Evolutionary conservation across 2,113 vertebrate genomes (phyloP).

Genomic region (Alligator sinensis): DNA sequence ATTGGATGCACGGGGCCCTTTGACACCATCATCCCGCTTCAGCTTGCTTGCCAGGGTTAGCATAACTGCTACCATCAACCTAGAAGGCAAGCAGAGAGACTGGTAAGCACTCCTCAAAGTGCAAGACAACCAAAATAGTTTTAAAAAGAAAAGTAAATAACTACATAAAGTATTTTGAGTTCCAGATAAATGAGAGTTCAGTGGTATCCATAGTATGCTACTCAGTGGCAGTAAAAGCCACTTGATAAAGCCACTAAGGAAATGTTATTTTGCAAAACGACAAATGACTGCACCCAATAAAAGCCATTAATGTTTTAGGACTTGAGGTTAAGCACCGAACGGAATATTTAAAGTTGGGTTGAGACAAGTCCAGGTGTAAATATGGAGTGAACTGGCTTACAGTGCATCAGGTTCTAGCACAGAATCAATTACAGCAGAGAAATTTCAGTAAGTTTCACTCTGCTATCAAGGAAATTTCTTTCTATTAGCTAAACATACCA

Average conservation of each 20-base stretch:
- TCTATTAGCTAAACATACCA: not conserved
- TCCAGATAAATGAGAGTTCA: not conserved
- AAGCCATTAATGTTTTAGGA: rapidly evolving
- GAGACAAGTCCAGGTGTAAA: not conserved
- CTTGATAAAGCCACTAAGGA: not conserved
- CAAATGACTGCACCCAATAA: not conserved
- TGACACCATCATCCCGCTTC: conserved; percentile 93
- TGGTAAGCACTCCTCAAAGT: not conserved
- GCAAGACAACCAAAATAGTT: rapidly evolving
- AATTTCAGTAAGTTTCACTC: not conserved
- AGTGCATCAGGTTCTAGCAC: rapidly evolving
- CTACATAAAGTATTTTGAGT: not conserved
- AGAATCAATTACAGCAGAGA: not conserved
- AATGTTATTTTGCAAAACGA: too few species aligned
- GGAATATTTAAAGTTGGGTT: not conserved
- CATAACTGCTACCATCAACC: conserved; percentile 84
- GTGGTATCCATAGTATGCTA: not conserved
- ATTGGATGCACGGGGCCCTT: conserved; percentile 83
- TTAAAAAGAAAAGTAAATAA: not conserved
- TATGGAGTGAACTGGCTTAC: not conserved
- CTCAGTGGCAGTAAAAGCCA: not conserved
- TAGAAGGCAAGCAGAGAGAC: conserved; percentile 43
- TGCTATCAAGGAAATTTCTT: not conserved
- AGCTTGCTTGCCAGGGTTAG: conserved; percentile 95
- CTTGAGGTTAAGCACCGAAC: rapidly evolving